phyloP scores from a whole-genome alignment of 2,888 invertebrate species.

The Girardia tigrina region DNA sequence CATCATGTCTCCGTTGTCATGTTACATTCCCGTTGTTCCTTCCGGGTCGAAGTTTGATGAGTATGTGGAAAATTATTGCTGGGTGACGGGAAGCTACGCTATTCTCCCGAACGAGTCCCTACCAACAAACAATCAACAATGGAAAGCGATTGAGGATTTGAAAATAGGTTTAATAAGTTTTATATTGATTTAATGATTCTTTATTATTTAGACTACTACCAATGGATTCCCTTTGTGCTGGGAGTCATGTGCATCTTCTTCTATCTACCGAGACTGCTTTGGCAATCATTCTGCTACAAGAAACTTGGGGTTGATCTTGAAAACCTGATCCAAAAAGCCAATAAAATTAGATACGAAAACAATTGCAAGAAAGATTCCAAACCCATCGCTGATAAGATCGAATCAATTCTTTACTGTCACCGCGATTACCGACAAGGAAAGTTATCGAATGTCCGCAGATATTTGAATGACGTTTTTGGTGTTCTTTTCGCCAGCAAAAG shows the following conservation, averaged over 20 bases:
- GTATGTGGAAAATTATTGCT: slow-evolving; percentile 35
- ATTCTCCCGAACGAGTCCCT: neutral
- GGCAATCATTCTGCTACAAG: neutral
- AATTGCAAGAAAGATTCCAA: neutral
- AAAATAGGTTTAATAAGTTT: neutral
- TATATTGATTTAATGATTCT: neutral
- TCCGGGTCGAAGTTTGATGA: slow-evolving; percentile 29
- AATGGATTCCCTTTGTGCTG: neutral
- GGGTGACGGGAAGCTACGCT: slow-evolving; percentile 33
- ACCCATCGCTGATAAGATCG: neutral
- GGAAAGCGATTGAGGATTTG: neutral
- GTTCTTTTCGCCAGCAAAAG: neutral
- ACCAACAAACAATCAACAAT: neutral
- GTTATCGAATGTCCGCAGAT: neutral
- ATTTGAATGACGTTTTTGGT: neutral
- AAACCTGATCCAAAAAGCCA: neutral
- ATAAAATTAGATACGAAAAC: neutral
- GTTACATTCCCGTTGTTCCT: slow-evolving; percentile 33
- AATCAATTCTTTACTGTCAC: neutral
- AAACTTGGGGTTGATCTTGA: neutral
- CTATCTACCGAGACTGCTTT: neutral
- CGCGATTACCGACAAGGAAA: neutral
- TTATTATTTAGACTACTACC: neutral
- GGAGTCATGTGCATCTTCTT: neutral
- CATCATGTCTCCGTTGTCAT: slow-evolving; percentile 24